phyloP scores from a whole-genome alignment of 2,888 invertebrate genomes.

The Sisyra terminalis region DNA sequence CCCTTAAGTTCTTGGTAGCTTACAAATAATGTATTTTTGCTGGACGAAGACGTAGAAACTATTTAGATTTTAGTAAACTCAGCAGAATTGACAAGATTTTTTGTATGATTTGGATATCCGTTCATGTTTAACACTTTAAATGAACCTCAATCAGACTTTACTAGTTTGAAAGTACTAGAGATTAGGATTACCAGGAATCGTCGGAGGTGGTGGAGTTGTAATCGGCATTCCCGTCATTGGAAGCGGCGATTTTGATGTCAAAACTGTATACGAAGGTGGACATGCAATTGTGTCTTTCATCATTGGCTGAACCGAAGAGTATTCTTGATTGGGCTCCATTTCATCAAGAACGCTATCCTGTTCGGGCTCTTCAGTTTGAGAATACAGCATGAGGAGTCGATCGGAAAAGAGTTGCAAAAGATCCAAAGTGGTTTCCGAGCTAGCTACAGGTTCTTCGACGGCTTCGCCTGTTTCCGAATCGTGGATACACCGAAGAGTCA shows the following conservation, averaged over 20 bases:
- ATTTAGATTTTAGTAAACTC: no score
- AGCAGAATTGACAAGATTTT: no score
- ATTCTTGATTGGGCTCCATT: neutral
- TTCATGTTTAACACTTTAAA: no score
- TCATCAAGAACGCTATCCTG: conserved; percentile 1
- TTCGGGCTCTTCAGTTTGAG: neutral
- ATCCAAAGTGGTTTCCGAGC: neutral
- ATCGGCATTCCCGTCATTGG: neutral
- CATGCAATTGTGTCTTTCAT: neutral
- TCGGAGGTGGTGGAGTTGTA: neutral
- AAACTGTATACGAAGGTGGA: conserved; percentile 6
- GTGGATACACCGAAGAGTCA: neutral
- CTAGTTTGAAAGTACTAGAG: no score
- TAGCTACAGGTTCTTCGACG: conserved; percentile 1
- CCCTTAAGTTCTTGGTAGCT: no score
- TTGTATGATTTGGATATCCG: no score
- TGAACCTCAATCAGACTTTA: no score
- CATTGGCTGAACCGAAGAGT: no score
- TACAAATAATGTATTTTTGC: no score
- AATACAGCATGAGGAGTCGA: neutral
- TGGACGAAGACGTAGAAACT: no score
- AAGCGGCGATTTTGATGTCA: conserved; percentile 6
- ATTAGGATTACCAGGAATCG: no score
- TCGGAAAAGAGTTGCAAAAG: neutral
- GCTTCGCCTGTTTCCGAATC: neutral